phyloP scores from a whole-genome alignment of 2,888 invertebrate species.

The Lasioglossum pauxillum region DNA sequence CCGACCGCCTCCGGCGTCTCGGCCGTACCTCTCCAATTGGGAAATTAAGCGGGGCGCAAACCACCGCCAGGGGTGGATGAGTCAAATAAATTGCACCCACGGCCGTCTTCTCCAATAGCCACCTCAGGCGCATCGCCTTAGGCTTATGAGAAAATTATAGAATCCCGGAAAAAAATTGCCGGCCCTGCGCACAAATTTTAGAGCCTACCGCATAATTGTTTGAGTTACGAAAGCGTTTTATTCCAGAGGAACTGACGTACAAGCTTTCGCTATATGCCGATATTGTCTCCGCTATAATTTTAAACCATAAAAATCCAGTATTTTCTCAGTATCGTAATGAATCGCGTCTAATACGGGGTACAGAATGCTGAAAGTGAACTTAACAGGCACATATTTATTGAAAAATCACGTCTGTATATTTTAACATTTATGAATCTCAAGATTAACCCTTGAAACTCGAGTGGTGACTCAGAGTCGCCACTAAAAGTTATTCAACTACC shows the following conservation, averaged over 20 bases:
- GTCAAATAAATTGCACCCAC: slow-evolving; percentile 12
- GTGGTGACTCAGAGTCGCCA: too few relatives aligned
- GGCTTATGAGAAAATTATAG: background rate
- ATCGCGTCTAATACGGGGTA: too few relatives aligned
- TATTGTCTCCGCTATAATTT: too few relatives aligned
- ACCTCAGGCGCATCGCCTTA: background rate
- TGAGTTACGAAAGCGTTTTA: background rate
- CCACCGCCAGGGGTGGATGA: slow-evolving; percentile 4
- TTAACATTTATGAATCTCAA: too few relatives aligned
- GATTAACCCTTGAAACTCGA: too few relatives aligned
- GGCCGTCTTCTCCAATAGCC: background rate
- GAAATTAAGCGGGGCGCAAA: slow-evolving; percentile 7
- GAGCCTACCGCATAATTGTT: background rate
- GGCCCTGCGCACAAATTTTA: background rate
- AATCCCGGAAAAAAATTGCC: background rate
- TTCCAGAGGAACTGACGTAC: background rate
- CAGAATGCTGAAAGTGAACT: too few relatives aligned
- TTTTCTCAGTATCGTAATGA: too few relatives aligned
- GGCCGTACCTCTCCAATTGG: slow-evolving; percentile 4
- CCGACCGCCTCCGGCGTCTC: background rate
- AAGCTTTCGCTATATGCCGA: background rate
- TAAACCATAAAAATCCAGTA: too few relatives aligned
- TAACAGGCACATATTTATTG: too few relatives aligned
- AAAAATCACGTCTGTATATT: too few relatives aligned
- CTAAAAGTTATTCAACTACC: too few relatives aligned